These are phyloP conservation scores for Pinctada fucata DNA, from an alignment of 2,888 invertebrate species.

Conservation along the genomic window DNA sequence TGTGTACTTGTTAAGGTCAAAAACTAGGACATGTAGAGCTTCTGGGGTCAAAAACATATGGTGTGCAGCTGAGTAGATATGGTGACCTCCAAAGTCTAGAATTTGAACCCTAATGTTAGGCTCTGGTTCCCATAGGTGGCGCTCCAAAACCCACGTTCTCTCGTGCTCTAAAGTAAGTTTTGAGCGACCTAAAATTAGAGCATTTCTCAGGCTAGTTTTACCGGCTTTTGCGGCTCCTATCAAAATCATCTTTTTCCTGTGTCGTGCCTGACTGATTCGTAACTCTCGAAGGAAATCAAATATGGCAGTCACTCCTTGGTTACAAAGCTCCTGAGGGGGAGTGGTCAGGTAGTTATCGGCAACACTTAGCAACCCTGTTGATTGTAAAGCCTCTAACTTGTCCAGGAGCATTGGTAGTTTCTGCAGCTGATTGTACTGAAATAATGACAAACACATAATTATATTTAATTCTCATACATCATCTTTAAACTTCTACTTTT, in stretches of 20 bases:
- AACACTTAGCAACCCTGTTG: constrained; percentile 58
- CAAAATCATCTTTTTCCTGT: constrained; percentile 68
- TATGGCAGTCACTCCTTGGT: constrained; percentile 59
- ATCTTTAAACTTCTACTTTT: no score
- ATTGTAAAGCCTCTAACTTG: constrained; percentile 56
- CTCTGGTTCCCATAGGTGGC: constrained; percentile 71
- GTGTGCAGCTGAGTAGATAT: constrained; percentile 73
- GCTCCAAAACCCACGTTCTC: constrained; percentile 71
- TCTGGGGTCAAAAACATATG: constrained; percentile 71
- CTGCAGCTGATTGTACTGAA: constrained; percentile 55
- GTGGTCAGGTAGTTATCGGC: constrained; percentile 57
- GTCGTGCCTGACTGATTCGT: constrained; percentile 65
- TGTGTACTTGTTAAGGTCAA: constrained; percentile 62
- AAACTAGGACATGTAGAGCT: constrained; percentile 69
- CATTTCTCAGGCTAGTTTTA: constrained; percentile 69
- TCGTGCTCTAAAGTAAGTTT: constrained; percentile 66
- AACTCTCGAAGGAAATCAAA: constrained; percentile 65
- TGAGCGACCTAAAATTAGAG: constrained; percentile 62
- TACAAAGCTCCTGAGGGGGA: constrained; percentile 67
- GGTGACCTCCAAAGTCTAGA: constrained; percentile 72
- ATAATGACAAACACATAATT: no score
- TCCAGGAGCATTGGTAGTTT: constrained; percentile 64
- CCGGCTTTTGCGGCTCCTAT: constrained; percentile 70
- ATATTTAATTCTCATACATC: no score
- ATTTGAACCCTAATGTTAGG: constrained; percentile 67